Conservation (phyloP, 2,113 vertebrate species). For the Nanorana parkeri region DNA sequence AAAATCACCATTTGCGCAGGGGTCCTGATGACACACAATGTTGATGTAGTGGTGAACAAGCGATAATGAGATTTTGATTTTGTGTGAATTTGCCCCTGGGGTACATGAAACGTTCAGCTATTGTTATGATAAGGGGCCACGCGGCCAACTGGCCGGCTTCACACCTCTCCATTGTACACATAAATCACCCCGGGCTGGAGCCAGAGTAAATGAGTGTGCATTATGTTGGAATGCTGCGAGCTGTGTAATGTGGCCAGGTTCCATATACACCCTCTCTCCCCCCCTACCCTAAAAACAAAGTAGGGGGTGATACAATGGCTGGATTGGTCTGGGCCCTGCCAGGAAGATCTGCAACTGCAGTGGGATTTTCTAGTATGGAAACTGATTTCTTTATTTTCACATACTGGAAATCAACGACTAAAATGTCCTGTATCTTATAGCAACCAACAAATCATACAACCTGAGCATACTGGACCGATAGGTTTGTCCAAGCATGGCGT, state of each 20-base stretch:
- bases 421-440: too few relatives aligned
- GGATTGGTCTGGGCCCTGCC: background rate
- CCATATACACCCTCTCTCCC: background rate
- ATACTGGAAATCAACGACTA: too few relatives aligned
- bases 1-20: background rate
- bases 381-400: too few relatives aligned
- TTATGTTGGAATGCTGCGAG: constrained; percentile 13
- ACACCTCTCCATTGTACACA: background rate
- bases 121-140: constrained; percentile 27
- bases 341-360: too few relatives aligned
- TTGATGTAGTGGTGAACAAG: background rate
- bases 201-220: constrained; percentile 25
- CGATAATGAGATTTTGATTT: constrained; percentile 34
- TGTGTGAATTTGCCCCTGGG: constrained; percentile 34
- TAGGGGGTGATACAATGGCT: constrained; percentile 1
- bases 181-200: constrained; percentile 16
- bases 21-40: background rate
- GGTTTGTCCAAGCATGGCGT: too few relatives aligned
- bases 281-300: background rate
- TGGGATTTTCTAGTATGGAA: too few relatives aligned
- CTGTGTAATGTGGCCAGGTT: constrained; percentile 5
- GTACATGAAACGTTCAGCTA: constrained; percentile 2
- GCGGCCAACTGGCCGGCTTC: background rate
- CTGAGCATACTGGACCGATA: too few relatives aligned
- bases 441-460: too few relatives aligned